Evolutionary conservation across 2,113 vertebrate genomes (phyloP).

Genomic region (Pipa parva): DNA sequence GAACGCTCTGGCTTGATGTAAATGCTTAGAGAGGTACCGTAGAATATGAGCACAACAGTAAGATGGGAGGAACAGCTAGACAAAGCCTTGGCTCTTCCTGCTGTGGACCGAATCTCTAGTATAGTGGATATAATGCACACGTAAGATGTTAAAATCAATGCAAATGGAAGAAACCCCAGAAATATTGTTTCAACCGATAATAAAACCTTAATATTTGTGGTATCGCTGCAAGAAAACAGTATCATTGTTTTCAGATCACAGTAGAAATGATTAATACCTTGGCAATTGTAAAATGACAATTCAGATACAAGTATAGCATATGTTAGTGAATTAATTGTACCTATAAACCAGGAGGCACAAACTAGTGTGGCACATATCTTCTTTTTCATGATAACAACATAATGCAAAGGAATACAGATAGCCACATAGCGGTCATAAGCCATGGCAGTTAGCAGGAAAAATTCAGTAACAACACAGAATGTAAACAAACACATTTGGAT

Average conservation of each 20-base stretch:
- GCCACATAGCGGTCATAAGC: slow-evolving; percentile 1
- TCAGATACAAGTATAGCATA: background rate
- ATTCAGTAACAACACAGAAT: background rate
- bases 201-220: background rate
- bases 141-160: background rate
- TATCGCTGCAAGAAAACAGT: background rate
- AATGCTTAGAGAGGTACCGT: background rate
- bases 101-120: background rate
- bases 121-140: background rate
- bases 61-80: slow-evolving; percentile 4
- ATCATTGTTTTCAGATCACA: slow-evolving; percentile 5
- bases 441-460: background rate
- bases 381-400: background rate
- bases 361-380: background rate
- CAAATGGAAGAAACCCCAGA: background rate
- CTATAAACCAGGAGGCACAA: background rate
- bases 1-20: background rate
- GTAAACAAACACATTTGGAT: background rate
- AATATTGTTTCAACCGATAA: background rate
- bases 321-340: background rate
- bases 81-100: background rate
- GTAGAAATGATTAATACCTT: slow-evolving; percentile 6
- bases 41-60: slow-evolving; percentile 1
- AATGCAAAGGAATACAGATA: background rate
- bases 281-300: background rate